Base-by-base conservation (phyloP, 37 sponge, comb jelly and placozoan genomes). In the Dysidea cf. avara region DNA sequence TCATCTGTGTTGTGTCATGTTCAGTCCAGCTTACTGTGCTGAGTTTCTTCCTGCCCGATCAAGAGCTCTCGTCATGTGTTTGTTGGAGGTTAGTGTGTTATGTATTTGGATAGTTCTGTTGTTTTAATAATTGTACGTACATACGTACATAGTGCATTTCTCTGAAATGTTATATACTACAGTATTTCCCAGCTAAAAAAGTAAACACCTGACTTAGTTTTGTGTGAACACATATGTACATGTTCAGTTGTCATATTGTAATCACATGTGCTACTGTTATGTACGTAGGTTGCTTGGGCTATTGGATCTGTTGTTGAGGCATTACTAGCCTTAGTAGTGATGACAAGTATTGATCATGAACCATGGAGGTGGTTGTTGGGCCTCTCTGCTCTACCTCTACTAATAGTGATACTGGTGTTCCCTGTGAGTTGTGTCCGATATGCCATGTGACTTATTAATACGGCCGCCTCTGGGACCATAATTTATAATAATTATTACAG, bases 1-100 rank as follows among this genome's bases (percentile, higher is more conserved):
- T n/a, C n/a, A n/a, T n/a, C n/a, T n/a, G n/a, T n/a, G n/a, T n/a
- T n/a, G n/a, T n/a, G n/a, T n/a, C n/a, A n/a, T n/a, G n/a, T 76
- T 16, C 56, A 86, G 86, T 5, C 33, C 69, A 2, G 79, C 84
- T 0, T 89, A 75, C 52, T 89, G 72, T 62, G 43, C 53, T 53
- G 90, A 89, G 46, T 89, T 83, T 48, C 72, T 89, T 0, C 90
- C 90, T 7, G 68, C 58, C 14, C 73, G 68, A 36, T 28, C 50
- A 16, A 50, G 90, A 46, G 90, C 58, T 7, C 21, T 76, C 3
- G 63, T 69, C 51, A 34, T 87, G 13, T 39, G 35, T 2, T 16
- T 72, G 2, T 2, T 72, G 35, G 73, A 72, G 40, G 73, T 72
- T 43, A 43, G 61, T 25, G n/a, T n/a, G n/a, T n/a, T n/a, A n/a